Percentiles rank a stretch among this genome's conserved stretches.
Evolutionary conservation across 2,797 vertebrate species (phyloP).

Genomic region (Tokudaia muenninki): DNA sequence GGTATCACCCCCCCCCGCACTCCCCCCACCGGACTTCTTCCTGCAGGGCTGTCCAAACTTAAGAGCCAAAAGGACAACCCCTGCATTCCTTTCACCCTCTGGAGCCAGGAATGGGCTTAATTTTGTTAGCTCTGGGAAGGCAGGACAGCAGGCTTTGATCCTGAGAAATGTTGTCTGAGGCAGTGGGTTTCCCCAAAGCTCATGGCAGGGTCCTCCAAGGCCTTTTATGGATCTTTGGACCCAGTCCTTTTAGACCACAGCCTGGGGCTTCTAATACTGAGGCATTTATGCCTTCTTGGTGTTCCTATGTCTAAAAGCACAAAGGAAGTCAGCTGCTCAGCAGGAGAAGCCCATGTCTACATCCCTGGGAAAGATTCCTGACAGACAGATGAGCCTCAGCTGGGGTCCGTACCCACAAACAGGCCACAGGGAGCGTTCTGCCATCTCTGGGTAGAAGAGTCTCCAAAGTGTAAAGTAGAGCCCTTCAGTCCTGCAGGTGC

Average conservation of each 20-base stretch:
- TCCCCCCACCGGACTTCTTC: background rate
- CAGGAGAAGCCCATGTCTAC: background rate
- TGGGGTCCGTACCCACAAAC: background rate
- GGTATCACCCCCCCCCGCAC: background rate
- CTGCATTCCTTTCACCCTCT: background rate
- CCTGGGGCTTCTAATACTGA: background rate
- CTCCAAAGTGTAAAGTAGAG: background rate
- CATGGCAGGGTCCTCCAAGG: background rate
- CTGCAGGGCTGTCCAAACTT: background rate
- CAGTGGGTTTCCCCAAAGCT: background rate
- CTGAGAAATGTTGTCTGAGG: background rate
- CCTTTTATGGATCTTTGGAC: background rate
- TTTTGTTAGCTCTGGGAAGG: background rate
- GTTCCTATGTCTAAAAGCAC: background rate
- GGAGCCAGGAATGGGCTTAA: background rate
- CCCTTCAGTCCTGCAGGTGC: background rate
- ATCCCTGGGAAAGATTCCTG: background rate
- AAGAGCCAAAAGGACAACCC: background rate
- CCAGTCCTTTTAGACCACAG: background rate
- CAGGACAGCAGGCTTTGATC: background rate
- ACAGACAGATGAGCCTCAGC: background rate
- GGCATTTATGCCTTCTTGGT: background rate
- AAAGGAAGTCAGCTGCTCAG: background rate
- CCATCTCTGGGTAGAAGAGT: background rate
- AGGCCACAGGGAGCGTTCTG: background rate